Conservation (phyloP, 2,888 invertebrate genomes). For the Perizoma flavofasciatum region DNA sequence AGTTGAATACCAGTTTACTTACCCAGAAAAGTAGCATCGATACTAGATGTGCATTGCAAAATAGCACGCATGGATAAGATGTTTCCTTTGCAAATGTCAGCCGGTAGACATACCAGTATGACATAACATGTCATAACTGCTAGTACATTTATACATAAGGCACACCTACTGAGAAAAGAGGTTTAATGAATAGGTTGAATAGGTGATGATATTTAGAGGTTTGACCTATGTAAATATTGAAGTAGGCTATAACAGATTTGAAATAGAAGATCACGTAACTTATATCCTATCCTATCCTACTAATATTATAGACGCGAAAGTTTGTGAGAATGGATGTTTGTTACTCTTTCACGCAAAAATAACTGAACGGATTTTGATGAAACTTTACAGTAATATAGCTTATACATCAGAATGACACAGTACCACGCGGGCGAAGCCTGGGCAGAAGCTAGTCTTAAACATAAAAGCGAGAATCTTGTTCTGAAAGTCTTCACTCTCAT, state of each 20-base stretch:
- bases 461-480: background rate
- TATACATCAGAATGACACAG: too few relatives aligned
- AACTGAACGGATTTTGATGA: too few relatives aligned
- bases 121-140: slow-evolving; percentile 59
- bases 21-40: slow-evolving; percentile 23
- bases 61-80: slow-evolving; percentile 46
- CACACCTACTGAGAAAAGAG: background rate
- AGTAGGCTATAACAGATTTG: background rate
- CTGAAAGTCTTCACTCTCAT: background rate
- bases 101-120: slow-evolving; percentile 54
- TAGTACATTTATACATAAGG: background rate
- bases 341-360: too few relatives aligned
- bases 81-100: slow-evolving; percentile 67
- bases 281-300: too few relatives aligned
- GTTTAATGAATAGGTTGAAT: background rate
- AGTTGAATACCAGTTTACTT: slow-evolving; percentile 2
- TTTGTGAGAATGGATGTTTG: too few relatives aligned
- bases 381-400: too few relatives aligned
- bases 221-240: background rate
- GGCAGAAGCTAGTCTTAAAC: too few relatives aligned
- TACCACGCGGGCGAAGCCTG: too few relatives aligned
- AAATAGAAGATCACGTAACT: background rate
- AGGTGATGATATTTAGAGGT: background rate
- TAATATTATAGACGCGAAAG: too few relatives aligned
- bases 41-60: slow-evolving; percentile 43